phyloP scores from a whole-genome alignment of 2,113 vertebrate species.

The Pseudorectes ferrugineus region DNA sequence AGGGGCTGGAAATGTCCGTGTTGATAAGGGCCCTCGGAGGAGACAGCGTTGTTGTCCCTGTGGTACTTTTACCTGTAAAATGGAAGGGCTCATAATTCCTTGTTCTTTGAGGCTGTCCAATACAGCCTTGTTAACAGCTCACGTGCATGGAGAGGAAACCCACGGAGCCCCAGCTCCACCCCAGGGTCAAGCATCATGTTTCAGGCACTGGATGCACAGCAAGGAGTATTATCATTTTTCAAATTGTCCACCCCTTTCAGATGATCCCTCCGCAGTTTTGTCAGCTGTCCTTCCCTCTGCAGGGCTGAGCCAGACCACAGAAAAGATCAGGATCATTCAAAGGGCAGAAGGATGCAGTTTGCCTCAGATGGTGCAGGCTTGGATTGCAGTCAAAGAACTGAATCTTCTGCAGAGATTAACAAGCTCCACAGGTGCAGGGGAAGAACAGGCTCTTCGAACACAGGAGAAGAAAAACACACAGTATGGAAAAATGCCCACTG shows the following conservation, averaged over 20 bases:
- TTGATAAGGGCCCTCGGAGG: neutral
- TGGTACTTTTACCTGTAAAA: neutral
- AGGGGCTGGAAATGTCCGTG: fast-evolving
- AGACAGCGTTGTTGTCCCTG: fast-evolving
- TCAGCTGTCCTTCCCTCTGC: neutral
- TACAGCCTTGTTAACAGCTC: neutral
- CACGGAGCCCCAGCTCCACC: neutral
- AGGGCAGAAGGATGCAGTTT: slow-evolving; percentile 22
- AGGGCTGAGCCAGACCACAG: neutral
- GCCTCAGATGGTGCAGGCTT: slow-evolving; percentile 35
- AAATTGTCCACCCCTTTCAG: neutral
- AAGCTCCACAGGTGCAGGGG: slow-evolving; percentile 57
- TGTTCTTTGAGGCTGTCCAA: neutral
- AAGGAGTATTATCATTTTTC: neutral
- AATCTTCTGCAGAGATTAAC: slow-evolving; percentile 56
- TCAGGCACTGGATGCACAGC: neutral
- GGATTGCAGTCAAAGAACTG: slow-evolving; percentile 36
- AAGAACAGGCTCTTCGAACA: slow-evolving; percentile 48
- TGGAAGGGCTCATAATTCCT: neutral
- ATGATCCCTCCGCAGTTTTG: neutral
- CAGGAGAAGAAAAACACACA: slow-evolving; percentile 46
- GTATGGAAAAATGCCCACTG: slow-evolving; percentile 40
- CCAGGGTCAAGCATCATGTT: neutral
- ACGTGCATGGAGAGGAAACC: fast-evolving
- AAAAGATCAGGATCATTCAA: neutral